Base-by-base conservation (phyloP, 92 coral and sea anemone species). In the Pocillopora grandis region DNA sequence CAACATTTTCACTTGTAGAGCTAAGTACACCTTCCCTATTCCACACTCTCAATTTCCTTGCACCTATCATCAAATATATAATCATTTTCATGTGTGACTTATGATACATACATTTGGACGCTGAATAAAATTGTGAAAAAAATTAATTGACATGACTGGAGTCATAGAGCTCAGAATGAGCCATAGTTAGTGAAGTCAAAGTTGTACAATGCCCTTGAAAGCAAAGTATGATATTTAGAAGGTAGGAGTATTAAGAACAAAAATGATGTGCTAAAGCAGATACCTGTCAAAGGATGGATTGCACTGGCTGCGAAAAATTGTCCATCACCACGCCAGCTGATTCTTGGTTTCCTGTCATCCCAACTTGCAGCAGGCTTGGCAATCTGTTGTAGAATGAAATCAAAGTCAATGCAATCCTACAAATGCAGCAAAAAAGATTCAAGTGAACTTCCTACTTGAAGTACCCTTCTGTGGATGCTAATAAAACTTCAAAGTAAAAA, bases 271-370 rank as follows among this genome's bases (percentile, higher is more conserved):
- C 1, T 48, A 21, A 49, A 57, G 20, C 17, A 71, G 74, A 61
- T 74, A 92, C 99, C 97, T 79, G 94, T 90, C 31, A 84, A 81
- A 64, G 94, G 87, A 20, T 88, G 89, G 59, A 96, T 88, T n/a
- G 97, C 89, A 86, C 98, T 96, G 21, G 91, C 96, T 61, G 94
- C 99, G 90, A 96, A 94, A 77, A 85, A 96, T 76, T 96, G 97
- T 56, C 99, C 99, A 84, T 97, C 99, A n/a, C 99, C 99, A 76
- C 99, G 86, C 99, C 99, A 97, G 82, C 98, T 90, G 13, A 94
- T 83, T 31, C 91, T 95, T 42, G 97, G 92, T 76, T 60, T 76
- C 69, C 84, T 88, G 66, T 94, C 98, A 85, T 94, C 98, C 98
- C 98, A 94, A 12, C 87, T 89, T 56, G 89, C 78, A 1, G 76